A percentile compares a stretch with the other conserved stretches of the same genome.
Evolutionary conservation across 2,113 vertebrate species (phyloP).

Genomic region (Pipra filicauda): DNA sequence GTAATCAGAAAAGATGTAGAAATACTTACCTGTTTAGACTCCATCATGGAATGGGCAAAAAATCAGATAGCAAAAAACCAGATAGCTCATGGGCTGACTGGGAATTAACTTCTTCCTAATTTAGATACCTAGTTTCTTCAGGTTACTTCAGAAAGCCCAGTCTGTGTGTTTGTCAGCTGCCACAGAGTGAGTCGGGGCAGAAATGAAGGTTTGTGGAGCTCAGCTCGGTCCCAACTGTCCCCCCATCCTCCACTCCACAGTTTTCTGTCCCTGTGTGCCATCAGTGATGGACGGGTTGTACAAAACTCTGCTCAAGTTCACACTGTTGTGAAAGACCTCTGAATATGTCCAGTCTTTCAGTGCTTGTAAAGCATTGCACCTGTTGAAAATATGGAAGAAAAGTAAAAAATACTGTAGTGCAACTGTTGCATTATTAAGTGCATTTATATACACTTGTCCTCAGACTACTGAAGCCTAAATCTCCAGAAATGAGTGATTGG

Average conservation of each 20-base stretch:
- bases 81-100: not conserved
- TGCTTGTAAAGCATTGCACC: not conserved
- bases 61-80: not conserved
- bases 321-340: not conserved
- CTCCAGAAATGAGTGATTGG: not conserved
- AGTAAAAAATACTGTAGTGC: not conserved
- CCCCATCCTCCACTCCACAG: fast-evolving
- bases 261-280: not conserved
- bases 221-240: not conserved
- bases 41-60: not conserved
- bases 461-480: not conserved
- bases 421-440: not conserved
- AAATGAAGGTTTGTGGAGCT: not conserved
- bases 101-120: not conserved
- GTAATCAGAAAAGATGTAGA: not conserved
- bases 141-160: not conserved
- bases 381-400: not conserved
- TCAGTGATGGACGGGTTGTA: not conserved
- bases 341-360: not conserved
- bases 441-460: not conserved
- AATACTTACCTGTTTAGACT: not conserved
- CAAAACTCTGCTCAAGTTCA: not conserved
- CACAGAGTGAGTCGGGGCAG: not conserved
- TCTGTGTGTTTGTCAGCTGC: not conserved
- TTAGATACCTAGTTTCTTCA: not conserved